Base-by-base conservation (phyloP, 2,888 invertebrate species). In the Stegophylla sp. region DNA sequence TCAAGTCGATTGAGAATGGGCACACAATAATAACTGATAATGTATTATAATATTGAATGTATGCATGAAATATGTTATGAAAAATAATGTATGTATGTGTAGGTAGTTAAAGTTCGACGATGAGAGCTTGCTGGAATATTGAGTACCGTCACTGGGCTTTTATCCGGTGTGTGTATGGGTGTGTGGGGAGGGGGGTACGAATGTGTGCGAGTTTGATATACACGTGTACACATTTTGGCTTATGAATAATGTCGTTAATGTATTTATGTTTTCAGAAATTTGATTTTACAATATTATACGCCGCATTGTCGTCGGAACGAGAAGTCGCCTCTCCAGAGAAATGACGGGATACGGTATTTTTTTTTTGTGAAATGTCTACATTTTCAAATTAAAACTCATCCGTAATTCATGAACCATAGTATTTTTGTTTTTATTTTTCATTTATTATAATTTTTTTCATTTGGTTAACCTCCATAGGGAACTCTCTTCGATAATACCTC, bases 331-430 rank as follows among this genome's bases (percentile, higher is more conserved):
- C 73, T 73, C 73, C 59, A 73, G 73, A 61, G 73, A 61, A 61
- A 61, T 61, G 43, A 73, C 17, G 43, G 59, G 45, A 26, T 41
- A 69, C 53, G 26, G 15, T 41, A 56, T 53, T 53, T n/a, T 53
- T 59, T 59, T 59, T 26, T 71, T 45, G 45, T 53, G 51, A 53
- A 75, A 53, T 53, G 64, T 66, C 66, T 66, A 66, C 51, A 66
- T 76, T 66, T 76, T 41, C 23, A 56, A 66, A 76, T 76, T 76
- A 76, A 66, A 64, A 76, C 12, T 48, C 34, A 64, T 76, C 26
- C 66, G 66, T 76, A 66, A 76, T 76, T 76, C 64, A 76, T 56
- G 51, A 26, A 45, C 23, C 7, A 34, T 34, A 51, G 9, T 72
- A 15, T 72, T 59, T 72, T 26, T 28, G n/a, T 3, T 10, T 56